Evolutionary conservation across 2,888 invertebrate species (phyloP), one percentile per base, ranked within the genome.

Genomic region (Noctua janthe): DNA sequence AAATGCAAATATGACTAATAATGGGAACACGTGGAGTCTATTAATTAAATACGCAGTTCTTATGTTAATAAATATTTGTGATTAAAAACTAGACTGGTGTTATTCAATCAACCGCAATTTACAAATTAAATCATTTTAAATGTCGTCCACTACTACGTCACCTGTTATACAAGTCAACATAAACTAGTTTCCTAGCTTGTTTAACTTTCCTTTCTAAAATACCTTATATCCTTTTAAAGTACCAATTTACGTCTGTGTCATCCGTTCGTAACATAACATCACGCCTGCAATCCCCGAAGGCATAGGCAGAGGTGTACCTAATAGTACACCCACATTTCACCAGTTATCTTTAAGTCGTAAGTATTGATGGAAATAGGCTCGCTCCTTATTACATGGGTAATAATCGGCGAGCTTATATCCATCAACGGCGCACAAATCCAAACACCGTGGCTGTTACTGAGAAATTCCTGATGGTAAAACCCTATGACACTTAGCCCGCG

Each of bases 1-100:
- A 59, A 51, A 78, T 82, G 56, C 10, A 13, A 77, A 83, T 56
- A 5, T 23, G 2, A 23, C 23, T 17, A 15, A 51, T 39, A 76
- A 64, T 59, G 56, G 51, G 15, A 8, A 71, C 77, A 66, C 77
- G 84, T 84, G 84, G 82, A 17, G 17, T 76, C 0, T 47, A 73
- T 47, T 73, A 51, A 47, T 35, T 1, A 76, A 62, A 56, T 66
- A 49, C 47, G 64, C 20, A 64, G 59, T n/a, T 66, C 8, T 23
- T 43, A 39, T 76, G 62, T 29, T 35, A 74, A 82, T 72, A n/a
- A 15, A 6, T 74, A 64, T 10, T 67, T 35, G 15, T 49, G 4
- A 47, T 39, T 51, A 59, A 66, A 62, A 66, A 49, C 10, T 54
- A n/a, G 10, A 66, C 49, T 43, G 15, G 29, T 73, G 17, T n/a